A percentile compares a stretch with the other conserved stretches of the same genome.
phyloP scores from a whole-genome alignment of 2,888 invertebrate species.

The Timema cristinae region DNA sequence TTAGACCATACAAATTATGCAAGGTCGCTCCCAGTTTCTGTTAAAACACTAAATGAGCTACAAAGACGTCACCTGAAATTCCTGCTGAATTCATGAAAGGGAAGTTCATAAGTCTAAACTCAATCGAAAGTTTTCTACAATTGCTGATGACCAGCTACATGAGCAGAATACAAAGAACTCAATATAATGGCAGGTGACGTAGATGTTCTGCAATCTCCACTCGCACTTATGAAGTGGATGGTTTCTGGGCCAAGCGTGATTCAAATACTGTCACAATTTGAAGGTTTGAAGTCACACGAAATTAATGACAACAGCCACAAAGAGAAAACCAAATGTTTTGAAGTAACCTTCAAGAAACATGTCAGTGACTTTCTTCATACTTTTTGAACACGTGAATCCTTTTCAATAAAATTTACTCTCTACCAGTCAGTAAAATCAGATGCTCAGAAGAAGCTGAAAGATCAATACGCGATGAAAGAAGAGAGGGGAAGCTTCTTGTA shows the following conservation, averaged over 20 bases:
- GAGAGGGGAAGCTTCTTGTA: background rate
- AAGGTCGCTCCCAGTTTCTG: no score
- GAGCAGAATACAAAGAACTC: slow-evolving; percentile 1
- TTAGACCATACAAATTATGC: no score
- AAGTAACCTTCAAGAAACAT: no score
- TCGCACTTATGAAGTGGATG: slow-evolving; percentile 8
- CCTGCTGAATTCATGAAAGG: slow-evolving; percentile 11
- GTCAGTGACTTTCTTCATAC: no score
- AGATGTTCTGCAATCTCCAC: background rate
- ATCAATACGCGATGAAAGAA: slow-evolving; percentile 10
- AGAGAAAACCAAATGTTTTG: background rate
- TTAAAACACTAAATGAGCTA: slow-evolving; percentile 11
- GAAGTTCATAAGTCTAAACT: slow-evolving; percentile 1
- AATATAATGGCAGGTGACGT: slow-evolving; percentile 5
- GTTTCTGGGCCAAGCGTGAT: background rate
- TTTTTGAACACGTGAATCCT: no score
- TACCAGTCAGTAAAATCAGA: slow-evolving; percentile 8
- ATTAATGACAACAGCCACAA: background rate
- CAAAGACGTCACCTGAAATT: background rate
- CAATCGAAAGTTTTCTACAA: slow-evolving; percentile 14
- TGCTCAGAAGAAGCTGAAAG: slow-evolving; percentile 12
- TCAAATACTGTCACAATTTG: background rate
- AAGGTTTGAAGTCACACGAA: background rate
- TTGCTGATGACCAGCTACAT: slow-evolving; percentile 10
- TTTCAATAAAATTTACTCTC: slow-evolving; percentile 4